Percentiles rank a stretch among this genome's conserved stretches.
phyloP scores from a whole-genome alignment of 2,113 vertebrate species.

The Halcyon malimbica region DNA sequence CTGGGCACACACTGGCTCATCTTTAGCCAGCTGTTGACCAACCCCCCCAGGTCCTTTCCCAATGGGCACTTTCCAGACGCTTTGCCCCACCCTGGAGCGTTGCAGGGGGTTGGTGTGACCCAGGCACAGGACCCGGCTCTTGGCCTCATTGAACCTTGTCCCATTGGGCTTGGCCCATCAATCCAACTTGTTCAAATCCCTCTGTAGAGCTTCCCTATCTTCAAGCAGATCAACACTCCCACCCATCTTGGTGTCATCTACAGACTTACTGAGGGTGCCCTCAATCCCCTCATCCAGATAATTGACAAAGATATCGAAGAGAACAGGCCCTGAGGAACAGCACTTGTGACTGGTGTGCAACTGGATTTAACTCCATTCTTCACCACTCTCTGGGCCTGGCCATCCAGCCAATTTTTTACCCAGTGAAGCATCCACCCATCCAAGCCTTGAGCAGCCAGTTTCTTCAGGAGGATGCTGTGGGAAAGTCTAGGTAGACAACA shows the following conservation, averaged over 20 bases:
- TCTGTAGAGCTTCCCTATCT: not conserved
- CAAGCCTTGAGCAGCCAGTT: not conserved
- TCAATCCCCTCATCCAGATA: not conserved
- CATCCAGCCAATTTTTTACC: too few species aligned
- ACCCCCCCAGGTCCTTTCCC: too few species aligned
- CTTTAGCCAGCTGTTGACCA: too few species aligned
- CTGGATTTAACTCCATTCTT: not conserved
- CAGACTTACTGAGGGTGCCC: not conserved
- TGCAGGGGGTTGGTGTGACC: not conserved
- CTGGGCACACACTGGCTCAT: too few species aligned
- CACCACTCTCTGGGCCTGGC: not conserved
- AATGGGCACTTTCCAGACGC: too few species aligned
- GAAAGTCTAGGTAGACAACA: too few species aligned
- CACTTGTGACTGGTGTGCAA: not conserved
- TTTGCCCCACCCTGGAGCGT: too few species aligned
- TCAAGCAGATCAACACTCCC: not conserved
- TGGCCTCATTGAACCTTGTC: not conserved
- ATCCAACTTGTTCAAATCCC: not conserved
- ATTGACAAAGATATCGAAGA: not conserved
- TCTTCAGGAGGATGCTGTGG: too few species aligned
- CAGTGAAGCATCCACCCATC: too few species aligned
- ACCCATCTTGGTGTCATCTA: not conserved
- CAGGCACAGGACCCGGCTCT: not conserved
- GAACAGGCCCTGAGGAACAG: not conserved
- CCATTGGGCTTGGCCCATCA: not conserved